Conservation (phyloP, 2,888 invertebrate species). For the Nesidiocoris tenuis region DNA sequence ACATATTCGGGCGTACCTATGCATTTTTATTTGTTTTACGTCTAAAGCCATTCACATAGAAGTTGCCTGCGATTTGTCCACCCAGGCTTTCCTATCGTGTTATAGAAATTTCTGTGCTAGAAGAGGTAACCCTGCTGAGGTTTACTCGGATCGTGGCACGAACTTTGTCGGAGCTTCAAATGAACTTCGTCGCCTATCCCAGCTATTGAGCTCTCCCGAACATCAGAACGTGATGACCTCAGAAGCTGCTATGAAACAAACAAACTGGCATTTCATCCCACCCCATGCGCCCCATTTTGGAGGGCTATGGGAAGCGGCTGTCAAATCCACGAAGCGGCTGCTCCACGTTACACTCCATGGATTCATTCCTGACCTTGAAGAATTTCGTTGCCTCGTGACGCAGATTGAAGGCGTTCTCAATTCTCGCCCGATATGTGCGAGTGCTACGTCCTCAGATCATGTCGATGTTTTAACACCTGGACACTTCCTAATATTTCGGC, state of each 20-base stretch:
- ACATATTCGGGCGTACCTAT: not conserved
- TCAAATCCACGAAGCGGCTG: not conserved
- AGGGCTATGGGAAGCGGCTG: constrained; percentile 12
- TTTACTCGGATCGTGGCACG: not conserved
- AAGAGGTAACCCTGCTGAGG: not conserved
- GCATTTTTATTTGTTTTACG: not conserved
- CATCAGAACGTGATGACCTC: not conserved
- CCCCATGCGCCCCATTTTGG: constrained; percentile 19
- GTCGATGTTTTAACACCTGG: not conserved
- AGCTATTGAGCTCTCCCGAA: not conserved
- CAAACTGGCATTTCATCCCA: constrained; percentile 12
- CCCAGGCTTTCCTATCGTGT: not conserved
- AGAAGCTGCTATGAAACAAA: not conserved
- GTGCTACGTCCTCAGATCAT: not conserved
- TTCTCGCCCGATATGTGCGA: not conserved
- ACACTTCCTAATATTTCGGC: not conserved
- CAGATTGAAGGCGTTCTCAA: not conserved
- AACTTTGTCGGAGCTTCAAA: not conserved
- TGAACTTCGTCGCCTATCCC: not conserved
- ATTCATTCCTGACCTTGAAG: not conserved
- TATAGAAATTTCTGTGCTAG: not conserved
- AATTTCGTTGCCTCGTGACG: not conserved
- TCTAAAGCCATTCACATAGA: not conserved
- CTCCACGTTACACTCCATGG: not conserved
- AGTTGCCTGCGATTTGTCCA: not conserved